These are phyloP conservation scores for Bedellia somnulentella DNA, from an alignment of 2,888 invertebrate species.

Conservation along the genomic window DNA sequence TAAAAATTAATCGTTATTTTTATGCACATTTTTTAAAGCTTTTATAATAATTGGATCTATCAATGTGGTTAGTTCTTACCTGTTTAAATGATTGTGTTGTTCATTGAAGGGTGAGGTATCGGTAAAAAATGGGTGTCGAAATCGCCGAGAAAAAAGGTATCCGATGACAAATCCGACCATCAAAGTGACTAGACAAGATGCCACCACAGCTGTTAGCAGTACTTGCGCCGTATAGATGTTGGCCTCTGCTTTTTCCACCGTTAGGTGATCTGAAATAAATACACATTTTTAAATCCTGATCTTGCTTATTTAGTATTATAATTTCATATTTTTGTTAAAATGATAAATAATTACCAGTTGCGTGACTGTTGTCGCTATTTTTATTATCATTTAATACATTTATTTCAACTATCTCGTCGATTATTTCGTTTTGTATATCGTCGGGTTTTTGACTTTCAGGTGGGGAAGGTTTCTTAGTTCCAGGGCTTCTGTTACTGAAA, in stretches of 20 bases:
- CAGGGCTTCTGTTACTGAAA: slow-evolving; percentile 41
- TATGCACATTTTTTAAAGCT: slow-evolving; percentile 5
- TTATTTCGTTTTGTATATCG: slow-evolving; percentile 66
- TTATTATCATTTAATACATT: slow-evolving; percentile 63
- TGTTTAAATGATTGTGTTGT: slow-evolving; percentile 77
- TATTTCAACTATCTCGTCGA: slow-evolving; percentile 66
- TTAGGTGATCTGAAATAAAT: slow-evolving; percentile 34
- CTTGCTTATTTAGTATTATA: slow-evolving; percentile 2
- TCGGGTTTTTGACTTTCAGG: slow-evolving; percentile 56
- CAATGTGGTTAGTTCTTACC: slow-evolving; percentile 51
- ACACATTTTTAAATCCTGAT: slow-evolving; percentile 2
- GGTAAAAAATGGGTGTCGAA: slow-evolving; percentile 71
- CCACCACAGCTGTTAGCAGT: slow-evolving; percentile 76
- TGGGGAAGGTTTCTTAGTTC: slow-evolving; percentile 36
- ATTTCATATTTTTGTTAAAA: slow-evolving; percentile 1
- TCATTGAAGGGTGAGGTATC: slow-evolving; percentile 75
- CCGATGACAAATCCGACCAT: slow-evolving; percentile 84
- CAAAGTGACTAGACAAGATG: slow-evolving; percentile 77
- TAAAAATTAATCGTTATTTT: too few species aligned
- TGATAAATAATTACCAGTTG: slow-evolving; percentile 29
- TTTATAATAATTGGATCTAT: too few species aligned
- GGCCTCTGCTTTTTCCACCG: slow-evolving; percentile 61
- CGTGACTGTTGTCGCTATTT: slow-evolving; percentile 49
- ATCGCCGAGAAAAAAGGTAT: slow-evolving; percentile 78
- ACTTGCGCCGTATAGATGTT: slow-evolving; percentile 81